Evolutionary conservation across 2,113 vertebrate genomes (phyloP).

Genomic region (Thalassoma bifasciatum): DNA sequence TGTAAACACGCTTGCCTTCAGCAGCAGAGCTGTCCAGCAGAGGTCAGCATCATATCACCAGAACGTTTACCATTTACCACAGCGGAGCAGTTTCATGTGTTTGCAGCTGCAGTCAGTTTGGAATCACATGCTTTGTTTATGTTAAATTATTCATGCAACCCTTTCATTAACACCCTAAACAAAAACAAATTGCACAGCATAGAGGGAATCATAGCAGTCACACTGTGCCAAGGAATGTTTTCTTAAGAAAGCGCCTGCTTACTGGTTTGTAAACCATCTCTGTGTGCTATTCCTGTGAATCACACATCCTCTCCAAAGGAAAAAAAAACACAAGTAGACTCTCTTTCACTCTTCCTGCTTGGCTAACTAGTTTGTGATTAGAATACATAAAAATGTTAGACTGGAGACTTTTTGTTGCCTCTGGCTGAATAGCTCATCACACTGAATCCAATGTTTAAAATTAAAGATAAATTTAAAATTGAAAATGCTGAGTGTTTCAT

Average conservation of each 20-base stretch:
- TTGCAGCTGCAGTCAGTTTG: conserved; percentile 39
- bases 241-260: conserved; percentile 46
- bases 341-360: conserved; percentile 22
- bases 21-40: conserved; percentile 59
- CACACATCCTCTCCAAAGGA: neutral
- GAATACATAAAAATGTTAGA: conserved; percentile 42
- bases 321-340: conserved; percentile 11
- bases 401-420: conserved; percentile 35
- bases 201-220: conserved; percentile 44
- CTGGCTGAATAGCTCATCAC: conserved; percentile 34
- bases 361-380: conserved; percentile 45
- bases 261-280: conserved; percentile 47
- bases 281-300: conserved; percentile 27
- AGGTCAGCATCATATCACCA: conserved; percentile 73
- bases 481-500: conserved; percentile 47
- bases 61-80: neutral
- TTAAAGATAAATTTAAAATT: conserved; percentile 29
- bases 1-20: neutral
- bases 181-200: conserved; percentile 66
- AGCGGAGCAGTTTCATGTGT: conserved; percentile 6
- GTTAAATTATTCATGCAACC: conserved; percentile 74
- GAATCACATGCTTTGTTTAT: conserved; percentile 65
- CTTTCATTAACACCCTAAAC: conserved; percentile 69
- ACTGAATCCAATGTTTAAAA: conserved; percentile 36
- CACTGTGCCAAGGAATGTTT: conserved; percentile 48